Evolutionary conservation across 2,797 vertebrate genomes (phyloP).

Genomic region (Amblyraja radiata): DNA sequence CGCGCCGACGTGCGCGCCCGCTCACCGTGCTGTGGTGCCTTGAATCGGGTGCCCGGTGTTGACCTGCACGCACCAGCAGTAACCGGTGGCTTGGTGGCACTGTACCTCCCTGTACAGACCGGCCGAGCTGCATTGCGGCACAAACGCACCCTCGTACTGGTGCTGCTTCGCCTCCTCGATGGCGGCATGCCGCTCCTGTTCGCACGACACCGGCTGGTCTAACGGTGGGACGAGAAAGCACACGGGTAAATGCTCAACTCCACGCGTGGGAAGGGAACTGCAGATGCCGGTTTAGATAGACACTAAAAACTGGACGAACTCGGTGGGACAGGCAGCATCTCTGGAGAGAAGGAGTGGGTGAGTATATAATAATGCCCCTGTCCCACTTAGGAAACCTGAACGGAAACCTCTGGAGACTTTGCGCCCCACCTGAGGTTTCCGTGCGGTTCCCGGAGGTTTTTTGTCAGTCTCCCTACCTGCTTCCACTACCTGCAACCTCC

Average conservation of each 20-base stretch:
- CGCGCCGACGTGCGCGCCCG: not conserved
- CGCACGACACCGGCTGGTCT: constrained; percentile 36
- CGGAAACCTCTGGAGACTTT: too few species aligned
- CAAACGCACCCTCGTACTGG: constrained; percentile 42
- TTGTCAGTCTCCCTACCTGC: too few species aligned
- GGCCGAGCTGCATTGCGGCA: constrained; percentile 38
- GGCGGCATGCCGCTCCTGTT: constrained; percentile 41
- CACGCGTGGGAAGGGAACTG: too few species aligned
- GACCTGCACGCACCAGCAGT: constrained; percentile 42
- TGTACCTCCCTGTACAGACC: constrained; percentile 41
- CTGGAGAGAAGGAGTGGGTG: too few species aligned
- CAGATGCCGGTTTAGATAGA: too few species aligned
- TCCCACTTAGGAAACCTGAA: too few species aligned
- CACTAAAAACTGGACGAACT: too few species aligned
- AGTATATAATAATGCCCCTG: too few species aligned
- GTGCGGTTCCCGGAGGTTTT: too few species aligned
- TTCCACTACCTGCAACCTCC: too few species aligned
- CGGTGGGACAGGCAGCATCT: too few species aligned
- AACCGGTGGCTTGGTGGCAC: constrained; percentile 43
- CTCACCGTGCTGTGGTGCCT: constrained; percentile 42
- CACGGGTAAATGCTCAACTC: not conserved
- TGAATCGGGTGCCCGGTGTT: constrained; percentile 39
- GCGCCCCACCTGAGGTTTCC: too few species aligned
- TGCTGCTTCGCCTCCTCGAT: constrained; percentile 39
- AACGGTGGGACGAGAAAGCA: not conserved